Evolutionary conservation across 2,797 vertebrate genomes (phyloP), one percentile per base, ranked within the genome.

Genomic region (Sternotherus odoratus): DNA sequence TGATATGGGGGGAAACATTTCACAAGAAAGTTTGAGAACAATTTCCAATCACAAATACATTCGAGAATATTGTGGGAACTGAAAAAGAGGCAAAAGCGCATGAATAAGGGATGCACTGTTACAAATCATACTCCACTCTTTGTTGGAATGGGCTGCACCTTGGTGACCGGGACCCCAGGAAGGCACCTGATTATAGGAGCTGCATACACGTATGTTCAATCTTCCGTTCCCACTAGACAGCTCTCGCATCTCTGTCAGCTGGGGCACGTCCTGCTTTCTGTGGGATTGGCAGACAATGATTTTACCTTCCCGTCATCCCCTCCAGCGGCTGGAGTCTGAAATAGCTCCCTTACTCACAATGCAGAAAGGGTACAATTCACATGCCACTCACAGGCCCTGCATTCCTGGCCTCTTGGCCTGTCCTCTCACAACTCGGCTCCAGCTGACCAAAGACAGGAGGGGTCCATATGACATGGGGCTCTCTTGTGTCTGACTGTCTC

Each of bases 221-320:
- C 86, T 81, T 51, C 88, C 6, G 4, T 0, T 77, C 60, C 83
- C 66, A 78, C 77, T 74, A 75, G 30, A 48, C 30, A 63, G 77
- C 46, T 12, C 50, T 21, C 66, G 83, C 4, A 0, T 49, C 82
- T 66, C 4, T 69, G 86, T n/a, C 48, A 10, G 53, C 33, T 39
- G 74, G 91, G 51, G 85, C 83, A 86, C 87, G 81, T 36, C 74
- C 88, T 87, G 77, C 66, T 93, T 77, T 54, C 85, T 86, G 74
- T 83, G 83, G 86, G 53, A 23, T 50, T 28, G 48, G 48, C 23
- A 95, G 28, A 51, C 82, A 54, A 88, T 4, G 79, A 89, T 90
- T 94, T 90, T 95, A 83, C 88, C 85, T 95, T 92, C 93, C 78
- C 77, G 92, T 87, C 93, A 88, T 79, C 51, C 69, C 82, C 90